A percentile compares a stretch with the other conserved stretches of the same genome.
Conservation (phyloP, 2,797 vertebrate species). For the Caiman crocodilus region DNA sequence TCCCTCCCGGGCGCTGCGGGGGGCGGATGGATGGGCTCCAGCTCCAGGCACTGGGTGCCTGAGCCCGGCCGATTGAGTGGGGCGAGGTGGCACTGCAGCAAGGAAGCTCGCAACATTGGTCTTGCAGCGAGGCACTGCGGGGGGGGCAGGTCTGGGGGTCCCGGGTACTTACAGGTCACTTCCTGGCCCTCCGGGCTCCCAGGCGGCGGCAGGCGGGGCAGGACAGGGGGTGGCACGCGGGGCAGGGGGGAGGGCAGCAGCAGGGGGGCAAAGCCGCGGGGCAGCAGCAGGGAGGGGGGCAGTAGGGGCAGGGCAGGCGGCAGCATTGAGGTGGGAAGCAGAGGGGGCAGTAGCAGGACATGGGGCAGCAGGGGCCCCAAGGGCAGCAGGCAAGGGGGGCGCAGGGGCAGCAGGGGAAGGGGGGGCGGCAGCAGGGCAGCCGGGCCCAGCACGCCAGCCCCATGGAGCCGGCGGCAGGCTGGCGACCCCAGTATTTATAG, state of each 20-base stretch:
- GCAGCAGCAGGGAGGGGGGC: background rate
- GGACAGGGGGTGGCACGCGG: background rate
- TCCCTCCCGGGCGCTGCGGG: background rate
- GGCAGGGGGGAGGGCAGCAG: background rate
- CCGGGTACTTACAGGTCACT: constrained; percentile 8
- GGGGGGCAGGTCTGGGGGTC: background rate
- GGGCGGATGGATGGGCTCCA: background rate
- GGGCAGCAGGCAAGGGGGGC: background rate
- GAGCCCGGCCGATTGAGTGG: background rate
- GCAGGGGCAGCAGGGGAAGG: background rate
- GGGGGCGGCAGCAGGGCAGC: background rate
- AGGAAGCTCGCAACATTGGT: background rate
- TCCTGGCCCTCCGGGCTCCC: background rate
- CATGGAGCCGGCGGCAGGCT: background rate
- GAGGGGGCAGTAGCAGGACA: background rate
- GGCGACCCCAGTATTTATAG: background rate
- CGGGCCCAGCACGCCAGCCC: background rate
- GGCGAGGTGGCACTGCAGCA: background rate
- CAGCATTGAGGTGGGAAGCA: background rate
- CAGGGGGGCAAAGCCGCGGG: background rate
- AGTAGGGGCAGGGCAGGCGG: background rate
- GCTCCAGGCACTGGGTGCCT: background rate
- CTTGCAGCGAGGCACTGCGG: background rate
- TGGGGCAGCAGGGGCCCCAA: background rate
- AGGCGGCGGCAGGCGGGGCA: background rate